phyloP scores from a whole-genome alignment of 2,113 vertebrate genomes.

The Lophotis ruficrista region DNA sequence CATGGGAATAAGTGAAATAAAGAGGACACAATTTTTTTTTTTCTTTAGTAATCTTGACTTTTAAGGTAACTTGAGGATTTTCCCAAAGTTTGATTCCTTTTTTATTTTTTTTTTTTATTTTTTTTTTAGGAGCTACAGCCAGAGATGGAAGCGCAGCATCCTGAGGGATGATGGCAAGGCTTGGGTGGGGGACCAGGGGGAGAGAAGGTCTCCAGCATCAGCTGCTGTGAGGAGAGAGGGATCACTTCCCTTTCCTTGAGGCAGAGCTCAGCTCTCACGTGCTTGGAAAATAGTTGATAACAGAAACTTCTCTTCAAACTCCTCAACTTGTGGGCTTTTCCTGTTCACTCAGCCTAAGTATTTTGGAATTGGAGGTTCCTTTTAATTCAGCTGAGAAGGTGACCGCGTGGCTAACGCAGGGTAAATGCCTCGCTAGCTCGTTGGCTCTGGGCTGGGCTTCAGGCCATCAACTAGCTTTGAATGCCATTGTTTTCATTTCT shows the following conservation, averaged over 20 bases:
- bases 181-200: neutral
- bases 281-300: neutral
- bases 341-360: neutral
- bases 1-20: neutral
- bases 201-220: neutral
- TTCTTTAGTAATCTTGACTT: neutral
- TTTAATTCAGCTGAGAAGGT: neutral
- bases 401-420: neutral
- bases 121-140: neutral
- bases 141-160: neutral
- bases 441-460: neutral
- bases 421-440: neutral
- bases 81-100: neutral
- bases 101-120: neutral
- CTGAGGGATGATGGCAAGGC: rapidly evolving
- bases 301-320: neutral
- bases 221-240: neutral
- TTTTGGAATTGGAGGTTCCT: neutral
- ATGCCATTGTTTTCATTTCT: slow-evolving; percentile 3
- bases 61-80: neutral
- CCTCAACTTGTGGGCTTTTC: neutral
- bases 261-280: neutral
- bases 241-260: neutral
- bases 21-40: rapidly evolving
- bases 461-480: neutral